phyloP scores from a whole-genome alignment of 2,888 invertebrate species.

The Sympetrum striolatum region DNA sequence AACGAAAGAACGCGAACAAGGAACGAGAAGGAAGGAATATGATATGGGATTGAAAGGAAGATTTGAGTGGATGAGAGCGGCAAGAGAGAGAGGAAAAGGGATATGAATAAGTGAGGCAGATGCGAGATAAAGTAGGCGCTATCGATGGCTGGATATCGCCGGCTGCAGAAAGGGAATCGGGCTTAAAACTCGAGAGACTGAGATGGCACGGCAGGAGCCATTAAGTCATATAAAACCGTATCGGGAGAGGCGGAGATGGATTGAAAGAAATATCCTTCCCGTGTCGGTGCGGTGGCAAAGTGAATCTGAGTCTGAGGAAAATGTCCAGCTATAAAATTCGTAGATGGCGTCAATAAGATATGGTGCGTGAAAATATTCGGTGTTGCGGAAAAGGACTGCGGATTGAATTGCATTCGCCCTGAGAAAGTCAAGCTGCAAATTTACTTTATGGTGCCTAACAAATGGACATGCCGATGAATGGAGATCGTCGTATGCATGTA shows the following conservation, averaged over 20 bases:
- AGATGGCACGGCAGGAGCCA: not conserved
- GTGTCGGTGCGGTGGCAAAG: not conserved
- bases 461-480: no score
- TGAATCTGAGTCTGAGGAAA: not conserved
- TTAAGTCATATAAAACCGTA: not conserved
- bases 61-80: not conserved
- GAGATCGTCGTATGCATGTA: no score
- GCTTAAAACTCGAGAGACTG: not conserved
- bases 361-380: not conserved
- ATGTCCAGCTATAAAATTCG: not conserved
- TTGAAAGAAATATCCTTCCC: not conserved
- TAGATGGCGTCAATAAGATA: not conserved
- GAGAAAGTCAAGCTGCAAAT: no score
- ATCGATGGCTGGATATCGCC: not conserved
- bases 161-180: not conserved
- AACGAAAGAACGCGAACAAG: not conserved
- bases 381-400: not conserved
- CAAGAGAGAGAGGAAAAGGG: not conserved
- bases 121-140: not conserved
- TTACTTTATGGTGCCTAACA: no score
- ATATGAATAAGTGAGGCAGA: not conserved
- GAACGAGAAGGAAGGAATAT: not conserved
- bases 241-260: not conserved
- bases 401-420: no score
- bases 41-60: not conserved